Base-by-base conservation (phyloP, 1,140 invertebrate species). In the Sitobion miscanthi region DNA sequence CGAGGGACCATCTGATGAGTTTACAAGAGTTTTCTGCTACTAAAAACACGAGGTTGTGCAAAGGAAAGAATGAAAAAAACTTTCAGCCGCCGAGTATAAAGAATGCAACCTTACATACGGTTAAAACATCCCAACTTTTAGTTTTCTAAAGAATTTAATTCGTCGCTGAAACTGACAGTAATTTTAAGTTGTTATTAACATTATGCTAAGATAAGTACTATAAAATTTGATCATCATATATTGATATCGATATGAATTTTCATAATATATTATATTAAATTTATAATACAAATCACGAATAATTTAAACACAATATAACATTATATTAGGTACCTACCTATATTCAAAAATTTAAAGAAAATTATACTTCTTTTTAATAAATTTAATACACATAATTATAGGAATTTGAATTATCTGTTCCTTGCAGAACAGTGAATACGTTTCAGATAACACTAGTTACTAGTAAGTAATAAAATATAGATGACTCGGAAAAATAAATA, bases 1-100 rank as follows among this genome's bases (percentile, higher is more conserved):
- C 91, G 49, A 9, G 91, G 91, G 91, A 93, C 82, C 57, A 86
- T 57, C 69, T 93, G 91, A 93, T 93, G 91, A 93, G 91, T 93
- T 93, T 93, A 93, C 91, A 93, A 93, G 82, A 93, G 91, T 93
- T 93, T 93, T 45, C 91, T 93, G 82, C 77, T 38, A 86, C 77
- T 57, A 86, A 93, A 90, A 86, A 93, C 91, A 85, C 77, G 82
- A 86, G 91, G 49, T 54, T 86, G 21, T n/a, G 38, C 25, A 11
- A 42, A 52, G 9, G 35, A 52, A 45, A 54, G 47, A 86, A 86
- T 52, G 49, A 86, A 86, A 85, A 88, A 93, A 93, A 93, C 91
- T 85, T 93, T 86, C n/a, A 38, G 47, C 17, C 8, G 21, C 91
- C 5, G 25, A 52, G 77, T 82, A 35, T 49, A 92, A 92, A 92